Evolutionary conservation across 2,888 invertebrate genomes (phyloP).

Genomic region (Trachelus stipa): DNA sequence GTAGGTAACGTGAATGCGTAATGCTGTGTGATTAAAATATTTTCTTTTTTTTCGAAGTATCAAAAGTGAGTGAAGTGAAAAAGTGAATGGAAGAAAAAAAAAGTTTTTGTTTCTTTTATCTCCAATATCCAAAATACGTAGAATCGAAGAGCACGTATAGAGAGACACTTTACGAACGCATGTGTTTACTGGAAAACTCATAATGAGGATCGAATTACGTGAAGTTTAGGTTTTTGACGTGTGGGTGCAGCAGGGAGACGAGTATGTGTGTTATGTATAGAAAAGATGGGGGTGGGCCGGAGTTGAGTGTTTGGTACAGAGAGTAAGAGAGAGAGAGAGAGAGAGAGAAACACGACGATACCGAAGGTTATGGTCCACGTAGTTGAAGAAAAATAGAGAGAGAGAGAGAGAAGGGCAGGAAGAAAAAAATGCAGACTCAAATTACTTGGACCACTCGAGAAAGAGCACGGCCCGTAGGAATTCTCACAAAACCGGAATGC

Average conservation of each 20-base stretch:
- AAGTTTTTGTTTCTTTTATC: neutral
- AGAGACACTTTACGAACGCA: constrained; percentile 24
- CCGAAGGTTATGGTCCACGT: neutral
- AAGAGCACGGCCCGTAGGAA: constrained; percentile 5
- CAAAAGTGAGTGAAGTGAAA: neutral
- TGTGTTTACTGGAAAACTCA: constrained; percentile 33
- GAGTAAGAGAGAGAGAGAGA: neutral
- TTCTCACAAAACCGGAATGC: constrained; percentile 13
- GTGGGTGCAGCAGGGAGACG: neutral
- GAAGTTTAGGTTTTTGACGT: neutral
- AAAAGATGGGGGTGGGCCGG: neutral
- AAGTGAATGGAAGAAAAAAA: neutral
- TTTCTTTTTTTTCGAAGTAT: neutral
- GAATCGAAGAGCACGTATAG: neutral
- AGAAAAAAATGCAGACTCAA: constrained; percentile 28
- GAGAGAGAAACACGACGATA: neutral
- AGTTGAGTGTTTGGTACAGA: neutral
- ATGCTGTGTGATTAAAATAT: neutral
- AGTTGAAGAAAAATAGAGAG: constrained; percentile 15
- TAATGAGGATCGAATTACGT: constrained; percentile 35
- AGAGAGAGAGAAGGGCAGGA: neutral
- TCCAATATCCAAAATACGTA: neutral
- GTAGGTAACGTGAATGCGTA: neutral
- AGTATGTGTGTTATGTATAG: neutral
- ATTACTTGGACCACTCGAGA: constrained; percentile 28